Base-by-base conservation (phyloP, 2,797 vertebrate genomes). In the Arctocebus calabarensis region DNA sequence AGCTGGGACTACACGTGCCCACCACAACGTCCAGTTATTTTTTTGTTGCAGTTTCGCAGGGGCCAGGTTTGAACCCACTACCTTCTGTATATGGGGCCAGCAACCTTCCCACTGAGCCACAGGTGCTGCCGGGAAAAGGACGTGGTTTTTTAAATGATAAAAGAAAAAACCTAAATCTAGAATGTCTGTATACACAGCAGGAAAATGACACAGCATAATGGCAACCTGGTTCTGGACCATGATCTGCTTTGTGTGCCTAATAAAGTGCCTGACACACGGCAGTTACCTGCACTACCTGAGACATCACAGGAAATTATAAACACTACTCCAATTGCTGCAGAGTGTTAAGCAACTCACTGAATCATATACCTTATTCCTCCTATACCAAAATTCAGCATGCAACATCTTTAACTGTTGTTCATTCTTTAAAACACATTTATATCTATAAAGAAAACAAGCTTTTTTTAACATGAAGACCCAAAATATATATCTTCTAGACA, bases 91-190 rank as follows among this genome's bases (percentile, higher is more conserved):
- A 52, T 17, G 48, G 48, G 48, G 48, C 48, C 48, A 16, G 48
- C 14, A 14, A 14, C 48, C 48, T 52, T 16, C 48, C 48, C 48
- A 52, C 48, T 52, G 48, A 52, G 48, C 48, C 4, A 52, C 14
- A 52, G 48, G 48, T 3, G 14, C 14, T 4, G 3, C 48, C 12
- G 4, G 14, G 16, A 52, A 52, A 52, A 52, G 48, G 59, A 78
- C 20, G 7, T 95, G 7, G 84, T 82, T 93, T 93, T 93, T 79
- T 32, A 70, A 92, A 91, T 32, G 77, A 68, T 84, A 55, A 83
- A 90, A 64, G 2, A n/a, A 78, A 78, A 93, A 90, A 22, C 22
- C 22, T 84, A 68, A 73, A 79, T 71, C 29, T 79, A 85, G 32
- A 78, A 75, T 75, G 25, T 62, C 14, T 3, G 7, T 32, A 27